Evolutionary conservation across 2,888 invertebrate species (phyloP).

Genomic region (Agrochola circellaris): DNA sequence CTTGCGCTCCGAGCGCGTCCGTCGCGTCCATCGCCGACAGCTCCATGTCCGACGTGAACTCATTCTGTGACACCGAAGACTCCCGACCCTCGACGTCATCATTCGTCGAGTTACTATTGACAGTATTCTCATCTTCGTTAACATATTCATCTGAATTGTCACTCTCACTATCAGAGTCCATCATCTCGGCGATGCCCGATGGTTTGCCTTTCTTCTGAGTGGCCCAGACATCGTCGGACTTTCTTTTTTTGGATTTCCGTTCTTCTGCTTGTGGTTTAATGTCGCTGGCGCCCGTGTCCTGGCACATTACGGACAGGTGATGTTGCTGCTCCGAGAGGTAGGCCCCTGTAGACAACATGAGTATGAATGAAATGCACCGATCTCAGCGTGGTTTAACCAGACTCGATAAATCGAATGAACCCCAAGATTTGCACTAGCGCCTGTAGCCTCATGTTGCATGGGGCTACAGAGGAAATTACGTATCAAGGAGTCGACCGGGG

Average conservation of each 20-base stretch:
- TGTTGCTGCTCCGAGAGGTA: slow-evolving; percentile 88
- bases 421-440: no score
- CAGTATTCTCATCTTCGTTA: slow-evolving; percentile 87
- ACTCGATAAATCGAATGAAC: no score
- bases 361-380: no score
- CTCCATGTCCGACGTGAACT: slow-evolving; percentile 92
- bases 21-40: slow-evolving; percentile 91
- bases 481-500: no score
- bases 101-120: slow-evolving; percentile 86
- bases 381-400: no score
- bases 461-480: no score
- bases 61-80: slow-evolving; percentile 88
- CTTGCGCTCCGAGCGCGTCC: slow-evolving; percentile 89
- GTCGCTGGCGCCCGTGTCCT: slow-evolving; percentile 77
- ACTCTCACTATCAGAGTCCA: slow-evolving; percentile 92
- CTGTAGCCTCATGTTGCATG: no score
- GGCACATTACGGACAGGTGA: slow-evolving; percentile 85
- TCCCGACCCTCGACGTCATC: slow-evolving; percentile 85
- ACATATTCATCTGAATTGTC: slow-evolving; percentile 86
- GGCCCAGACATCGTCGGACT: slow-evolving; percentile 91
- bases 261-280: slow-evolving; percentile 82
- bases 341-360: slow-evolving; percentile 74
- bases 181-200: slow-evolving; percentile 89
- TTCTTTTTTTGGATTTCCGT: slow-evolving; percentile 91
- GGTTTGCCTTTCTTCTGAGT: slow-evolving; percentile 91